Evolutionary conservation across 2,888 invertebrate species (phyloP).

Genomic region (Lysandra coridon): DNA sequence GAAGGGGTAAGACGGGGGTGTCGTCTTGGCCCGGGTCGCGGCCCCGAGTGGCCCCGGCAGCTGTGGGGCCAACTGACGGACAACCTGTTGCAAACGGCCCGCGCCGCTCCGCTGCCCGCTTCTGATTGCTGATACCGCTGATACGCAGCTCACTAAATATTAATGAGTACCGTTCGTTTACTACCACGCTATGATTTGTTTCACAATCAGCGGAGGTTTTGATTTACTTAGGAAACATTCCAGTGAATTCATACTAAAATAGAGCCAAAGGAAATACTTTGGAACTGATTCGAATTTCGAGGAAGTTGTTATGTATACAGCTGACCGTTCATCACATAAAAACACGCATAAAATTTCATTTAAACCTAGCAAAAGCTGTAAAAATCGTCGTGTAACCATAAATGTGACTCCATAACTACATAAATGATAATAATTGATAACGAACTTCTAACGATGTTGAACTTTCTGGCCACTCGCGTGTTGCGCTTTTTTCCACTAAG

Average conservation of each 20-base stretch:
- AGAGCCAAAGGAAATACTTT: neutral
- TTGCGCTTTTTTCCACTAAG: slow-evolving; percentile 60
- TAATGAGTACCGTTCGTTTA: slow-evolving; percentile 50
- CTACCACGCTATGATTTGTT: slow-evolving; percentile 12
- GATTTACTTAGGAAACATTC: neutral
- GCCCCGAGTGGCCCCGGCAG: slow-evolving; percentile 47
- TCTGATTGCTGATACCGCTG: slow-evolving; percentile 70
- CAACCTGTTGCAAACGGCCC: slow-evolving; percentile 79
- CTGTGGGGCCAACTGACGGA: slow-evolving; percentile 62
- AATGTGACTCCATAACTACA: neutral
- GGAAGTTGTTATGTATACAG: neutral
- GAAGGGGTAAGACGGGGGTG: slow-evolving; percentile 72
- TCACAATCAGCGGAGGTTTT: neutral
- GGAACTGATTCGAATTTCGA: neutral
- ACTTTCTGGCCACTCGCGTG: slow-evolving; percentile 63
- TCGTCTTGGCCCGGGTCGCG: slow-evolving; percentile 53
- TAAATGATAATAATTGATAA: neutral
- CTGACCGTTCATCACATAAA: neutral
- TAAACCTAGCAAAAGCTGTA: neutral
- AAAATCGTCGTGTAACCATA: neutral
- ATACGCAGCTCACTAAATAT: slow-evolving; percentile 58
- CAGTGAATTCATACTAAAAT: neutral
- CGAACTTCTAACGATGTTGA: slow-evolving; percentile 37
- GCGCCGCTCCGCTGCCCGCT: slow-evolving; percentile 68
- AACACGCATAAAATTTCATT: neutral